A percentile compares a stretch with the other conserved stretches of the same genome.
phyloP scores from a whole-genome alignment of 2,797 vertebrate species.

The Cossypha niveicapilla region DNA sequence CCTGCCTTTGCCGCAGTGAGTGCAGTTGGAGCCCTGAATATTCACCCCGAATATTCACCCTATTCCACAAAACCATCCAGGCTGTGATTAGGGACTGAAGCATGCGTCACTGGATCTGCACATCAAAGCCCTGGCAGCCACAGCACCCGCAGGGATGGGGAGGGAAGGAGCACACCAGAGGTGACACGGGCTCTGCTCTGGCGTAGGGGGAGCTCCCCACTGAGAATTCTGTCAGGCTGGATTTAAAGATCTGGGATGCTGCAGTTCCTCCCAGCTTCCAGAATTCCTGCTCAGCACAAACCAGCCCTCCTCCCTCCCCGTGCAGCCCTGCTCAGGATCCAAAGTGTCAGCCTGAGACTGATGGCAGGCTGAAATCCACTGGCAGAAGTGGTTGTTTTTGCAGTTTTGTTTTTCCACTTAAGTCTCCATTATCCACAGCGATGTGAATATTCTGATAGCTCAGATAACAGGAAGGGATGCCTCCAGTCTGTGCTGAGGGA shows the following conservation, averaged over 20 bases:
- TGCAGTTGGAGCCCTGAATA: neutral
- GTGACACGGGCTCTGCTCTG: neutral
- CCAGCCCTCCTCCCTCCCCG: neutral
- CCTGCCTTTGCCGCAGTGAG: neutral
- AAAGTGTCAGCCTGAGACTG: constrained; percentile 3
- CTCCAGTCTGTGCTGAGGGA: neutral
- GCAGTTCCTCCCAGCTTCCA: neutral
- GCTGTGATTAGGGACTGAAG: neutral
- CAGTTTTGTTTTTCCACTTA: neutral
- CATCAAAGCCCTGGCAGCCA: constrained; percentile 29
- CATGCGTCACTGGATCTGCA: neutral
- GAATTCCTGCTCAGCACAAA: constrained; percentile 24
- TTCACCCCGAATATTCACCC: neutral
- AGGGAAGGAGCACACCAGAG: constrained; percentile 1
- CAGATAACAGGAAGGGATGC: neutral
- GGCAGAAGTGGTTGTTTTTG: neutral
- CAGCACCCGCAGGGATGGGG: neutral
- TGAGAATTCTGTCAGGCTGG: neutral
- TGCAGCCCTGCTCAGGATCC: neutral
- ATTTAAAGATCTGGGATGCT: constrained; percentile 2
- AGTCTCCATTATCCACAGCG: neutral
- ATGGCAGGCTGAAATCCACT: neutral
- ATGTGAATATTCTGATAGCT: neutral
- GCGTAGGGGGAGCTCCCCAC: neutral
- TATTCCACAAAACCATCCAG: neutral